Conservation (phyloP, 92 coral and sea anemone species). For the Epizoanthus scotinus region DNA sequence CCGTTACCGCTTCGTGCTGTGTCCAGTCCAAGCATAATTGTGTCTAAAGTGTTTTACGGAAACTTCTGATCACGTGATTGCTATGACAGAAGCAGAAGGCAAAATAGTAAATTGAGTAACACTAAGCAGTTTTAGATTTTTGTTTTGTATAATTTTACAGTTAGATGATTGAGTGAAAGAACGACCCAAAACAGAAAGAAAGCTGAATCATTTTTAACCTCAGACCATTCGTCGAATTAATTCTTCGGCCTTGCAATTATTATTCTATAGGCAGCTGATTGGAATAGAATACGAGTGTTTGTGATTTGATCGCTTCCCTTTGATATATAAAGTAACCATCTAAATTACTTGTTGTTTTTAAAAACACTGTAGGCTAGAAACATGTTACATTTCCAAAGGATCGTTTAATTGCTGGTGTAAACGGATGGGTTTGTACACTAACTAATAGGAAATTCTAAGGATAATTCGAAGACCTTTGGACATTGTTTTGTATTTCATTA, state of each 20-base stretch:
- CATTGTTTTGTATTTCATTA: slow-evolving; percentile 9
- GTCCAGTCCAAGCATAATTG: not conserved
- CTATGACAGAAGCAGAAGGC: not conserved
- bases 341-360: slow-evolving; percentile 1
- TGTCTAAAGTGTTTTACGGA: not conserved
- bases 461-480: slow-evolving; percentile 10
- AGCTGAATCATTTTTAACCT: not conserved
- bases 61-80: slow-evolving; percentile 8
- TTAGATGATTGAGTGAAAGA: not conserved
- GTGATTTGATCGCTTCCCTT: slow-evolving; percentile 19
- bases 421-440: not conserved
- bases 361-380: not conserved
- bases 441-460: slow-evolving; percentile 1
- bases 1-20: not conserved
- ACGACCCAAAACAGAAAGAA: not conserved
- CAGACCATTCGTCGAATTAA: not conserved
- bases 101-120: not conserved
- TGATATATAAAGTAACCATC: not conserved
- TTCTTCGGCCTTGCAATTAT: not conserved
- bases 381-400: not conserved
- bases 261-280: not conserved
- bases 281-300: not conserved
- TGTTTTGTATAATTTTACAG: not conserved
- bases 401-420: slow-evolving; percentile 2
- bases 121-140: not conserved